phyloP scores from a whole-genome alignment of 1,140 invertebrate species.

The Platorchestia sp. region DNA sequence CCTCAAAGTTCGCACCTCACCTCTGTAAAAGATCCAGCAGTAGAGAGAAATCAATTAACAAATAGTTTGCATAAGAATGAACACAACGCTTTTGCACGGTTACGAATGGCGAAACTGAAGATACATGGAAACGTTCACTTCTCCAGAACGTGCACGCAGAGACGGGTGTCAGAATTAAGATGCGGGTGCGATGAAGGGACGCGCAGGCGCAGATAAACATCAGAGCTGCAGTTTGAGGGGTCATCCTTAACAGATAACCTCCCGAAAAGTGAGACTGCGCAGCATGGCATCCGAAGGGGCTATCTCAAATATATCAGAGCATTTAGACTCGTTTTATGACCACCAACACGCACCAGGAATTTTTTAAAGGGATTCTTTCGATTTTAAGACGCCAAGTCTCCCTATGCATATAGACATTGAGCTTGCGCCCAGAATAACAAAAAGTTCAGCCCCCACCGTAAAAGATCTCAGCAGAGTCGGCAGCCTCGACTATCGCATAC shows the following conservation, averaged over 20 bases:
- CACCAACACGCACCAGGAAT: conserved; percentile 42
- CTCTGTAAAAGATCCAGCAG: no score
- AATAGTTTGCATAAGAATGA: no score
- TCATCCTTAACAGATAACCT: conserved; percentile 49
- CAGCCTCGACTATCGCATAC: background rate
- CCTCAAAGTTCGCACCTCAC: no score
- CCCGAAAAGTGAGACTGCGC: background rate
- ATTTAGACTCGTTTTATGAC: conserved; percentile 45
- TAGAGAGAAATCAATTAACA: no score
- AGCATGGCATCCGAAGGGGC: conserved; percentile 16
- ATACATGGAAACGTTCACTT: background rate
- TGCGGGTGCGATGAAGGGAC: background rate
- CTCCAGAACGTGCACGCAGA: background rate
- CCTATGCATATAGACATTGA: background rate
- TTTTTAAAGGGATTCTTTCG: background rate
- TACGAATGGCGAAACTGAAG: no score
- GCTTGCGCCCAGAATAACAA: background rate
- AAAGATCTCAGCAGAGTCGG: background rate
- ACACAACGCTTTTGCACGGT: no score
- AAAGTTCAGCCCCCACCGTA: background rate
- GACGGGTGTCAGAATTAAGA: background rate
- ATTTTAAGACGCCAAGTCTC: background rate
- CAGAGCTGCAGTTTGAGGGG: background rate
- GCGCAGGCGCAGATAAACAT: background rate
- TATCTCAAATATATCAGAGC: conserved; percentile 47